A percentile compares a stretch with the other conserved stretches of the same genome.
These are phyloP conservation scores for Triplophysa yarkandensis DNA, from an alignment of 2,797 vertebrate genomes.

Conservation along the genomic window DNA sequence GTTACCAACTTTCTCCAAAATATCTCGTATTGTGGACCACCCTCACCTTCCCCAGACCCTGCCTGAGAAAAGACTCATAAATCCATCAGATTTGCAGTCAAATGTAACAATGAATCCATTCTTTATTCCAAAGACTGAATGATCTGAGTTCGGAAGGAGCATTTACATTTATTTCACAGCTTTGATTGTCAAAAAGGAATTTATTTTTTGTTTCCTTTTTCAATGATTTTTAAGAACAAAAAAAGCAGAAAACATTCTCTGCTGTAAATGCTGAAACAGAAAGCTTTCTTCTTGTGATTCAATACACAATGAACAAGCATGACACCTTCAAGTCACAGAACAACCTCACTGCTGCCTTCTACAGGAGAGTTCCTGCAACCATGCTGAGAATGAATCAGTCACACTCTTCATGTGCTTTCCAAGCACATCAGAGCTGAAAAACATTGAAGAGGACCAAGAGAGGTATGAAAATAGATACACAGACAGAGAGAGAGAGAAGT, in stretches of 20 bases:
- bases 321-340: slow-evolving; percentile 27
- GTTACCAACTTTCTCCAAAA: no score
- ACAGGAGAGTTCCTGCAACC: slow-evolving; percentile 26
- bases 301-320: slow-evolving; percentile 23
- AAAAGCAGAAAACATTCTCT: slow-evolving; percentile 25
- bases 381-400: not conserved
- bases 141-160: not conserved
- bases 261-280: not conserved
- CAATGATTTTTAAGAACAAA: not conserved
- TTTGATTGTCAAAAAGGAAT: not conserved
- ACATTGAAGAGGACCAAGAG: slow-evolving; percentile 25
- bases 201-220: not conserved
- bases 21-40: no score
- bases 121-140: not conserved
- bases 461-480: slow-evolving; percentile 47
- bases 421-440: slow-evolving; percentile 43
- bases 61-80: no score
- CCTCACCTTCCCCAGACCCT: no score
- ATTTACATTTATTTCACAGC: not conserved
- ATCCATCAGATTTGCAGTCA: no score
- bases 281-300: slow-evolving; percentile 29
- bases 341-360: slow-evolving; percentile 41
- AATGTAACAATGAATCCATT: no score
- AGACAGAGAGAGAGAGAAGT: slow-evolving; percentile 43
- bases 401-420: slow-evolving; percentile 17